phyloP scores from a whole-genome alignment of 2,888 invertebrate genomes.

The Ellobium chinense region DNA sequence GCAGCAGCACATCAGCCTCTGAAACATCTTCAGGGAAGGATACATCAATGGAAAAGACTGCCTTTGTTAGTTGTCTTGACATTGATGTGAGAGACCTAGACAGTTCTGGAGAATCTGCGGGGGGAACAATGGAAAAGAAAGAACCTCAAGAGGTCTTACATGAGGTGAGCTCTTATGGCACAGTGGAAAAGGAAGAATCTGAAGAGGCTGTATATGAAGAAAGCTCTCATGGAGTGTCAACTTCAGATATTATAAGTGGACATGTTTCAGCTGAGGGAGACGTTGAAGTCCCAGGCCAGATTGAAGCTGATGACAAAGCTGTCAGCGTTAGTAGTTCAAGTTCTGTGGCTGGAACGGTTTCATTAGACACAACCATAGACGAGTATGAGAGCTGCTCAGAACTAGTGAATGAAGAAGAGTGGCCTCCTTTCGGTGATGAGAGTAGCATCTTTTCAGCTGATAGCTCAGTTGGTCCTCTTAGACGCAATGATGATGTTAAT shows the following conservation, averaged over 20 bases:
- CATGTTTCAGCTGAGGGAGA: too few relatives aligned
- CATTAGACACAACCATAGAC: background rate
- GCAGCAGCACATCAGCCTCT: background rate
- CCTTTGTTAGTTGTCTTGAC: background rate
- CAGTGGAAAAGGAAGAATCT: background rate
- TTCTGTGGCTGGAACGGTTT: background rate
- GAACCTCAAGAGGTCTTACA: too few relatives aligned
- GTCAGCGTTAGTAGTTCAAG: background rate
- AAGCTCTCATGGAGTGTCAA: background rate
- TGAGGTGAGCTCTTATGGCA: too few relatives aligned
- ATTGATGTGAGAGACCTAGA: too few relatives aligned
- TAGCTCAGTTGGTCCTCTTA: background rate
- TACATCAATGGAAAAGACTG: background rate
- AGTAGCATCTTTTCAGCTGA: background rate
- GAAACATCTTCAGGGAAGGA: background rate
- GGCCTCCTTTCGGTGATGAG: background rate
- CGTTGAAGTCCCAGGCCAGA: too few relatives aligned
- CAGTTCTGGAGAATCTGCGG: too few relatives aligned
- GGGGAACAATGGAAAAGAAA: too few relatives aligned
- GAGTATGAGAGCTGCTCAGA: slow-evolving; percentile 29
- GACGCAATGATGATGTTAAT: background rate
- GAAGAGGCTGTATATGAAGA: background rate
- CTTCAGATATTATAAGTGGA: too few relatives aligned
- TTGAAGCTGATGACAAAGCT: background rate
- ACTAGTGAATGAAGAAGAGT: background rate